Evolutionary conservation across 2,888 invertebrate species (phyloP).

Genomic region (Napeogenes sylphis): DNA sequence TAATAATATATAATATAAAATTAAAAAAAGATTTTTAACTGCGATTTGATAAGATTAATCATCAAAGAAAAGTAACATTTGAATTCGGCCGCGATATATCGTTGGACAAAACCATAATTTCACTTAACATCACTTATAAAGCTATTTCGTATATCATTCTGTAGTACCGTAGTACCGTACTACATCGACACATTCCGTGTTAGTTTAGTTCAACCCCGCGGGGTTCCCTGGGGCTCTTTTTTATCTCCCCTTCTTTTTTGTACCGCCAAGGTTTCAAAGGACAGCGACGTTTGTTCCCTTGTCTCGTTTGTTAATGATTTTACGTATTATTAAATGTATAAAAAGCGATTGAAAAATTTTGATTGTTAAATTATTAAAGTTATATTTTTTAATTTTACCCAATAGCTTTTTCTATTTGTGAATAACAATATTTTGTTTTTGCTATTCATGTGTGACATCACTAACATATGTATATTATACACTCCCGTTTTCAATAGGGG

Average conservation of each 20-base stretch:
- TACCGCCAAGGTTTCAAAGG: slow-evolving; percentile 65
- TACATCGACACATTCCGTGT: slow-evolving; percentile 64
- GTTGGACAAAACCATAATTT: slow-evolving; percentile 13
- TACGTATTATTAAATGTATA: slow-evolving; percentile 76
- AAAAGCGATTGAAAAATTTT: slow-evolving; percentile 72
- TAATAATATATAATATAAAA: no score
- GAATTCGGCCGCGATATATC: slow-evolving; percentile 3
- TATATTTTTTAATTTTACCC: background rate
- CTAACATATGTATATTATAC: no score
- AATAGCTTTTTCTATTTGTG: background rate
- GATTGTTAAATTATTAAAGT: slow-evolving; percentile 35
- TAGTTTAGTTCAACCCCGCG: slow-evolving; percentile 64
- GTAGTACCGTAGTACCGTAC: background rate
- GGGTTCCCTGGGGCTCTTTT: slow-evolving; percentile 52
- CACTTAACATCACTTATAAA: slow-evolving; percentile 25
- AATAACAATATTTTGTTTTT: no score
- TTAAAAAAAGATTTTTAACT: no score
- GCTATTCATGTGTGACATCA: no score
- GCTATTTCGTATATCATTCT: slow-evolving; percentile 25
- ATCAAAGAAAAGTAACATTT: background rate
- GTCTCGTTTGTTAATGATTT: slow-evolving; percentile 75
- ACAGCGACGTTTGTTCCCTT: slow-evolving; percentile 75
- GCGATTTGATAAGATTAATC: background rate
- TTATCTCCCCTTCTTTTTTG: slow-evolving; percentile 46
- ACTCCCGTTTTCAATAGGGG: no score